Percentiles rank a stretch among this genome's conserved stretches.
phyloP scores from a whole-genome alignment of 2,888 invertebrate genomes.

The Polyommatus icarus region DNA sequence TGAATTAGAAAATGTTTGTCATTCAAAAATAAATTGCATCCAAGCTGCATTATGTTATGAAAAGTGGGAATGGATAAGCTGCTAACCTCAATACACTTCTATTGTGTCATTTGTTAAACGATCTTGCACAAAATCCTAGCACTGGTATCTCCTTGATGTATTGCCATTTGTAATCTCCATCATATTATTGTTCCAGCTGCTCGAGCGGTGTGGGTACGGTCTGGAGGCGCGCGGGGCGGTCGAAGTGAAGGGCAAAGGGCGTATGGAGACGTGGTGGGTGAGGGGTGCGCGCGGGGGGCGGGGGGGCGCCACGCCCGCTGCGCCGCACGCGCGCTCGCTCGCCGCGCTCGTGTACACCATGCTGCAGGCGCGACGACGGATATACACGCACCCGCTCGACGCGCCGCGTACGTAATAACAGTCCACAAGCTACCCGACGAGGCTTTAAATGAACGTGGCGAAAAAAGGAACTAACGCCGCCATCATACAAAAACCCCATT shows the following conservation, averaged over 20 bases:
- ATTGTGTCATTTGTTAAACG: too few species aligned
- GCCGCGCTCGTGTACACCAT: slow-evolving; percentile 94
- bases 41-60: too few species aligned
- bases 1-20: too few species aligned
- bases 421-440: too few species aligned
- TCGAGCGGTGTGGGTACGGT: slow-evolving; percentile 86
- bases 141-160: too few species aligned
- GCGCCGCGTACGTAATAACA: slow-evolving; percentile 51
- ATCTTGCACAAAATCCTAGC: too few species aligned
- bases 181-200: slow-evolving; percentile 77
- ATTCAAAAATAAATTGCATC: too few species aligned
- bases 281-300: slow-evolving; percentile 81
- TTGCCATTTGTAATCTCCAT: slow-evolving; percentile 64
- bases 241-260: slow-evolving; percentile 96
- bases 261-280: slow-evolving; percentile 97
- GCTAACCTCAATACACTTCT: too few species aligned
- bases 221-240: slow-evolving; percentile 90
- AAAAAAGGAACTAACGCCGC: too few species aligned
- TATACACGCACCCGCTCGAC: slow-evolving; percentile 63
- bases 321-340: slow-evolving; percentile 86
- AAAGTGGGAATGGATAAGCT: too few species aligned
- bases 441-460: background rate
- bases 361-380: slow-evolving; percentile 89
- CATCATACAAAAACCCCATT: background rate
- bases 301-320: slow-evolving; percentile 80